phyloP scores from a whole-genome alignment of 2,113 vertebrate genomes.

The Chloropsis cyanopogon region DNA sequence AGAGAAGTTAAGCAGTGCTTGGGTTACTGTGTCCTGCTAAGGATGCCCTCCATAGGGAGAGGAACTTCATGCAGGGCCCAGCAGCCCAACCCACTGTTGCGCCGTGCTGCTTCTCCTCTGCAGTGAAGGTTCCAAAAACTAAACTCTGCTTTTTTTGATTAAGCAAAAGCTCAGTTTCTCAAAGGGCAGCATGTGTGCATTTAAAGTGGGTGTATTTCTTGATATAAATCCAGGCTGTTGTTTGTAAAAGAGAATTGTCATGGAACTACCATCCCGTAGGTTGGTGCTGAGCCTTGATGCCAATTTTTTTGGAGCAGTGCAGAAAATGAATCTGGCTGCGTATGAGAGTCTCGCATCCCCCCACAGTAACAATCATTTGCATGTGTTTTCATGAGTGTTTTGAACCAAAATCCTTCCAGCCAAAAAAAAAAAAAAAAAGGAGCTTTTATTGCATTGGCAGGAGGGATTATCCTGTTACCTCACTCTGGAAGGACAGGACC shows the following conservation, averaged over 20 bases:
- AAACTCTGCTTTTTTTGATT: background rate
- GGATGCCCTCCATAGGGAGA: background rate
- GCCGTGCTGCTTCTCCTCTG: background rate
- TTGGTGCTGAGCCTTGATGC: background rate
- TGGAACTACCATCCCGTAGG: background rate
- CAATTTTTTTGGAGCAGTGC: background rate
- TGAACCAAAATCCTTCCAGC: background rate
- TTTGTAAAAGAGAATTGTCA: background rate
- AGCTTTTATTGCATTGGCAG: background rate
- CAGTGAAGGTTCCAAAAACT: background rate
- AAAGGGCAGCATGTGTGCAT: background rate
- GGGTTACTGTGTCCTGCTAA: background rate
- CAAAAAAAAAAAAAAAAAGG: fast-evolving
- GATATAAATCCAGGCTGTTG: background rate
- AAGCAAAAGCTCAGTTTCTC: background rate
- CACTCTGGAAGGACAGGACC: background rate
- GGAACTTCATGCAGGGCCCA: background rate
- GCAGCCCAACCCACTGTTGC: background rate
- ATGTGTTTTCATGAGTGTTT: background rate
- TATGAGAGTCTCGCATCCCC: fast-evolving
- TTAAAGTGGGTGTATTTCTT: background rate
- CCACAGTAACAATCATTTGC: background rate
- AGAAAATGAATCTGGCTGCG: background rate
- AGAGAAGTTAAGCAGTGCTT: background rate
- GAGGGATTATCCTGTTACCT: background rate